phyloP scores from a whole-genome alignment of 2,797 vertebrate species.

The Nannoperca australis region DNA sequence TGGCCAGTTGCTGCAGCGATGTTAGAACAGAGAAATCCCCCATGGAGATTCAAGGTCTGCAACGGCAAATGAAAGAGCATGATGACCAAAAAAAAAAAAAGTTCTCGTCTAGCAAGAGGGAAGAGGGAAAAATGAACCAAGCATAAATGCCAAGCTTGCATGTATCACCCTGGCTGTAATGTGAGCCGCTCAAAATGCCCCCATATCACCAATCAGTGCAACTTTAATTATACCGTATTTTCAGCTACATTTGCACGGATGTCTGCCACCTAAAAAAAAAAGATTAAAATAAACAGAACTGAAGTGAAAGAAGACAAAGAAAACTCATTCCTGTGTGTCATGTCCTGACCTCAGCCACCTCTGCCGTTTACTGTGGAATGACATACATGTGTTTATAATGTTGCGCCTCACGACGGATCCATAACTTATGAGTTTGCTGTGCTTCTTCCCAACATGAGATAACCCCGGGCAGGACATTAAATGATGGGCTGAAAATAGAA shows the following conservation, averaged over 20 bases:
- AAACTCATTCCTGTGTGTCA: conserved; percentile 40
- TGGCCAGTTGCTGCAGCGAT: conserved; percentile 22
- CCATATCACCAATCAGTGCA: conserved; percentile 52
- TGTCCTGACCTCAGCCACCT: conserved; percentile 45
- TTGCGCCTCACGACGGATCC: conserved; percentile 43
- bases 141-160: conserved; percentile 48
- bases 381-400: conserved; percentile 57
- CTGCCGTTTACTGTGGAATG: conserved; percentile 29
- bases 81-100: conserved; percentile 26
- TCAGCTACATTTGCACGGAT: conserved; percentile 43
- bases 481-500: conserved; percentile 80
- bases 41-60: conserved; percentile 40
- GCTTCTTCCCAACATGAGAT: conserved; percentile 57
- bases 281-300: conserved; percentile 34
- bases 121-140: conserved; percentile 6
- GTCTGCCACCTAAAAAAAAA: conserved; percentile 19
- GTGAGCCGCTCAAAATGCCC: conserved; percentile 55
- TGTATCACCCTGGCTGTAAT: conserved; percentile 42
- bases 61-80: conserved; percentile 37
- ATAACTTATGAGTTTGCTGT: conserved; percentile 63
- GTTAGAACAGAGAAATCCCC: conserved; percentile 32
- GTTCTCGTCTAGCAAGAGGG: conserved; percentile 18
- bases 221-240: conserved; percentile 53
- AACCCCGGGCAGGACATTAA: conserved; percentile 70
- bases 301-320: conserved; percentile 31